Conservation (phyloP, 2,888 invertebrate species). For the Cepaea hortensis region DNA sequence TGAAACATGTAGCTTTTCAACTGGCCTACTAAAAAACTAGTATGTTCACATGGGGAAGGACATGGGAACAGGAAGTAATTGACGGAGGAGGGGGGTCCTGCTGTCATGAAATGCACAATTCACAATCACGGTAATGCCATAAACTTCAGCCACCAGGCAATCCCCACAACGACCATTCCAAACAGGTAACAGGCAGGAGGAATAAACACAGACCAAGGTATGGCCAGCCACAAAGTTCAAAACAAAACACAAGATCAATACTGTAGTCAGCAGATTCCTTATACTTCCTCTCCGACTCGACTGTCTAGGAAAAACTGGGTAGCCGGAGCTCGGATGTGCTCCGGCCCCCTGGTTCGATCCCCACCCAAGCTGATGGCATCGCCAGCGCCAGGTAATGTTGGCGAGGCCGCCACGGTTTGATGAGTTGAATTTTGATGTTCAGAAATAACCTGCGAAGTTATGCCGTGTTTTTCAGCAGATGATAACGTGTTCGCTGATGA, state of each 20-base stretch:
- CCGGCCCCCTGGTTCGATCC: slow-evolving; percentile 38
- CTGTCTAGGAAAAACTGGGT: slow-evolving; percentile 64
- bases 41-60: no score
- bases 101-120: no score
- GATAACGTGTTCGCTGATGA: neutral
- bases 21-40: no score
- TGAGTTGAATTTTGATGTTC: slow-evolving; percentile 3
- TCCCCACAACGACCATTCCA: no score
- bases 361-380: neutral
- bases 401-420: neutral
- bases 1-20: no score
- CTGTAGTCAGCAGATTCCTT: slow-evolving; percentile 27
- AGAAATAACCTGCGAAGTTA: neutral
- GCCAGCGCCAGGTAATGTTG: neutral
- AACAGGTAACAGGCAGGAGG: neutral
- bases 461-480: slow-evolving; percentile 1
- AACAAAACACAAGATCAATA: neutral
- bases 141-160: no score
- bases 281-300: slow-evolving; percentile 66
- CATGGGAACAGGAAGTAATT: no score
- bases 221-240: neutral
- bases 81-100: no score
- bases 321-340: slow-evolving; percentile 50
- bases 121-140: no score
- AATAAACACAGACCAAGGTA: neutral